Evolutionary conservation across 2,113 vertebrate species (phyloP), one percentile per base, ranked within the genome.

Genomic region (Thunnus maccoyii): DNA sequence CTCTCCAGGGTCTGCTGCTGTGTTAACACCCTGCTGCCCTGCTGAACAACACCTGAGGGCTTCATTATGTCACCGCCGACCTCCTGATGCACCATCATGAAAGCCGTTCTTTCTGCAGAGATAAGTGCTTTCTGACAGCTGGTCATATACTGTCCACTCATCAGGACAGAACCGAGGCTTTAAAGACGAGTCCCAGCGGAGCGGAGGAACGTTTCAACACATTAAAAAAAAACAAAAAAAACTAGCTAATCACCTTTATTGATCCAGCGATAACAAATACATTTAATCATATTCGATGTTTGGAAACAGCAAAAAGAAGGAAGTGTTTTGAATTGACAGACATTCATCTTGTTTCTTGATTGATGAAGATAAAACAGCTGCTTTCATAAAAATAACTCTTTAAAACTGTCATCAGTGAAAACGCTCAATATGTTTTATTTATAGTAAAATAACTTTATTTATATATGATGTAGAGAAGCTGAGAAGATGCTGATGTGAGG

Each of bases 41-140:
- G 2, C 54, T 20, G 13, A 70, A 9, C 1, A 32, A 30, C 22
- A 54, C 70, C 76, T 3, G 20, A 46, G 54, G 76, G 54, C 36
- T 72, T 52, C 60, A 22, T 60, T 30, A 70, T 0, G 41, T 32
- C 30, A 3, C 6, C 2, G 1, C 4, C 11, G 9, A 76, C 68
- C 78, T 32, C 30, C 58, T 20, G 58, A 73, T 64, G 22, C 54
- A 0, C 46, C 63, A 10, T 46, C 5, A 0, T 54, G 15, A 30
- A 48, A 55, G 80, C 2, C 36, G 1, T 30, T 50, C n/a, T 17
- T n/a, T 58, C 72, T 78, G 61, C 36, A 17, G 55, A 18, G 11
- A 25, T 36, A 68, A 75, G 27, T 18, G 74, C 61, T 80, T 60
- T 54, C 8, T 17, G 50, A 78, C 69, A 71, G 54, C 76, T 27